These are phyloP conservation scores for Poliocrania exsul DNA, from an alignment of 2,797 vertebrate genomes.

Conservation along the genomic window DNA sequence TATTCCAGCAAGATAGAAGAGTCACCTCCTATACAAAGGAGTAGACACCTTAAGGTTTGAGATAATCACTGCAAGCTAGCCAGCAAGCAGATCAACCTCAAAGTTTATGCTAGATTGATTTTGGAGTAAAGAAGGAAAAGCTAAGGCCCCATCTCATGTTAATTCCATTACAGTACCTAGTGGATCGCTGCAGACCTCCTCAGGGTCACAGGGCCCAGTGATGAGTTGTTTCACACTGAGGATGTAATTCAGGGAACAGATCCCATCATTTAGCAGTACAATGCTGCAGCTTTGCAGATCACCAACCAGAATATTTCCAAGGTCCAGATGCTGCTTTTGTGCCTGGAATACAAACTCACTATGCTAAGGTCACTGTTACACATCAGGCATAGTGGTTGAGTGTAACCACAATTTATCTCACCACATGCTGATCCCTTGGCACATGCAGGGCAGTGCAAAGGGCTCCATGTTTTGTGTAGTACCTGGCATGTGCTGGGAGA, in stretches of 20 bases:
- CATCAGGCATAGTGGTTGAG: accelerated
- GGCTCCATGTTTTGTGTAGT: not conserved
- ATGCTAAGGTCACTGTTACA: not conserved
- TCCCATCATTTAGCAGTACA: constrained; percentile 84
- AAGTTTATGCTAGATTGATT: not conserved
- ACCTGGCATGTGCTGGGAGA: not conserved
- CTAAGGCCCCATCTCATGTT: not conserved
- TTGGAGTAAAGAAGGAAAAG: not conserved
- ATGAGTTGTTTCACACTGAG: constrained; percentile 83
- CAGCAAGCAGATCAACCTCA: not conserved
- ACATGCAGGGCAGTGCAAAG: not conserved
- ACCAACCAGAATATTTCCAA: constrained; percentile 85
- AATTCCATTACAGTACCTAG: constrained; percentile 72
- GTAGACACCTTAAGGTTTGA: not conserved
- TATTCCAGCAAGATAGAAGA: not conserved
- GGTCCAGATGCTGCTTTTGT: constrained; percentile 75
- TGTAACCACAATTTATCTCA: not conserved
- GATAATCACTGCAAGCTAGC: not conserved
- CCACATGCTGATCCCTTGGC: not conserved
- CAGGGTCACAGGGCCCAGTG: constrained; percentile 37
- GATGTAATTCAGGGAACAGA: constrained; percentile 82
- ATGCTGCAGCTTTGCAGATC: constrained; percentile 76
- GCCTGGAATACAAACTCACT: constrained; percentile 70
- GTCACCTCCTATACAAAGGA: not conserved
- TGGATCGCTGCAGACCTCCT: constrained; percentile 37